Percentiles rank a stretch among this genome's conserved stretches.
These are phyloP conservation scores for Jordanella pulchra DNA, from an alignment of 2,797 vertebrate genomes.

Conservation along the genomic window DNA sequence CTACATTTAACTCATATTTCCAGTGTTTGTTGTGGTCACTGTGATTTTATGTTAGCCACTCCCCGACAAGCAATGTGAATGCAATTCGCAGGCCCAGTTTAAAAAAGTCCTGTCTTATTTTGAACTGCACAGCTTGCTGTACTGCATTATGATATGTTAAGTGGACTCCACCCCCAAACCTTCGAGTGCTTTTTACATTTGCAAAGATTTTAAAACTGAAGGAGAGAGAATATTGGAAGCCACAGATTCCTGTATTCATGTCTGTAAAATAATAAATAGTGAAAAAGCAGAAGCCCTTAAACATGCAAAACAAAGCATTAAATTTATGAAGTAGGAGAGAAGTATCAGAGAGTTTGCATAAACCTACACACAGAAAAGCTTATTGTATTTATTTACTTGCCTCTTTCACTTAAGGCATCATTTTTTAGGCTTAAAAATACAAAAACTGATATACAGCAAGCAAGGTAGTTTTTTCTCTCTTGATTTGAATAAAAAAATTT, in stretches of 20 bases:
- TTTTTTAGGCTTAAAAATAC: neutral
- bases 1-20: too few species aligned
- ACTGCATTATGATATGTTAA: too few species aligned
- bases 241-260: neutral
- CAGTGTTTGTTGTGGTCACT: too few species aligned
- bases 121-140: too few species aligned
- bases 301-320: neutral
- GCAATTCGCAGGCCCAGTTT: too few species aligned
- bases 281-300: neutral
- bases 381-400: neutral
- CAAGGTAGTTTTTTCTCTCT: neutral
- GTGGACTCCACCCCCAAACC: too few species aligned
- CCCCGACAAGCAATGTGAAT: too few species aligned
- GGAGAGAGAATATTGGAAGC: neutral
- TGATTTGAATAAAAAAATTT: neutral
- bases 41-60: too few species aligned
- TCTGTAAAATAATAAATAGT: neutral
- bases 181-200: neutral
- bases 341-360: too few species aligned
- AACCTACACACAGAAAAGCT: neutral
- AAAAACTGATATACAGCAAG: too few species aligned
- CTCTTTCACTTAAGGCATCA: neutral
- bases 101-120: too few species aligned
- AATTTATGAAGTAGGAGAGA: too few species aligned
- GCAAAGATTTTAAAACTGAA: neutral